Conservation (phyloP, 2,113 vertebrate genomes). For the Panthera uncia region DNA sequence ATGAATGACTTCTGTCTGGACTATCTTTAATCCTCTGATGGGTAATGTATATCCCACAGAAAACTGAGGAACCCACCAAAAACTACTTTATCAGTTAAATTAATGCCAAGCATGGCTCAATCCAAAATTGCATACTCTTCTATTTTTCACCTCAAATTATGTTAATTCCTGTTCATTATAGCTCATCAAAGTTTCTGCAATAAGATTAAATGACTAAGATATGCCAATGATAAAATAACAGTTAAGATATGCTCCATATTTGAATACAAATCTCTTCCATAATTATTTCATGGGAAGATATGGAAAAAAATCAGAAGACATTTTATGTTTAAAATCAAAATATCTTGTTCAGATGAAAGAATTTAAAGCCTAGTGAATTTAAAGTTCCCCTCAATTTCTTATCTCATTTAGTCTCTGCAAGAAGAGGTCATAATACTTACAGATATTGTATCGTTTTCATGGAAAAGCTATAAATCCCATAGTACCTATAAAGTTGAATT, state of each 20-base stretch:
- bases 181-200: neutral
- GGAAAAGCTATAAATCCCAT: neutral
- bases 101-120: neutral
- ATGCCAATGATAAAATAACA: neutral
- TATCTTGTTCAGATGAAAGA: neutral
- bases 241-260: neutral
- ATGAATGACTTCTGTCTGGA: neutral
- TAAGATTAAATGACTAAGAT: neutral
- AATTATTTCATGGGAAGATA: neutral
- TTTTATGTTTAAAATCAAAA: conserved; percentile 6
- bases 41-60: neutral
- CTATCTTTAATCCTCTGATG: neutral
- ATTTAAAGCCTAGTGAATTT: conserved; percentile 2
- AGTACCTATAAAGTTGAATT: neutral
- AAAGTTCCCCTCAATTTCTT: neutral
- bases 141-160: neutral
- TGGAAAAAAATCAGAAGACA: neutral
- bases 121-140: neutral
- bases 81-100: neutral
- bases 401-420: neutral
- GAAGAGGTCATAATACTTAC: neutral
- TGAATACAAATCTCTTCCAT: neutral
- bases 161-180: neutral
- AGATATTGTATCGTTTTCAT: neutral
- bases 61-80: neutral